Evolutionary conservation across 2,797 vertebrate species (phyloP).

Genomic region (Pantherophis vulpinus): DNA sequence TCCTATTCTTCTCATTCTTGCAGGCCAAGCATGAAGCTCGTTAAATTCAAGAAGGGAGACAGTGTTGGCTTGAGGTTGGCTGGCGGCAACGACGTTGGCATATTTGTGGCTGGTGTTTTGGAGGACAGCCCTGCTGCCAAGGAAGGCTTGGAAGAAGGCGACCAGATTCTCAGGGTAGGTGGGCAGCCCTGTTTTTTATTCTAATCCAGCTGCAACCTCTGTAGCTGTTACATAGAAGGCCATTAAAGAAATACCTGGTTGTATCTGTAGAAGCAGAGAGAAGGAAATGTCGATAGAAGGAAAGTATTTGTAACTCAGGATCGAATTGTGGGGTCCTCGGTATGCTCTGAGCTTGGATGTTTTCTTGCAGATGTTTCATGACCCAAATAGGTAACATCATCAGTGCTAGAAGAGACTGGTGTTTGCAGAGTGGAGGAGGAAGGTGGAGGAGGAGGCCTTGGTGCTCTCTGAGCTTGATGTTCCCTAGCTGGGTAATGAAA

Average conservation of each 20-base stretch:
- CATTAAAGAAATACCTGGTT: background rate
- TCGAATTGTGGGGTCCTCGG: background rate
- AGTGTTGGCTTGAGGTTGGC: slow-evolving; percentile 96
- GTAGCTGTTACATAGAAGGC: background rate
- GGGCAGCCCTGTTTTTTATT: background rate
- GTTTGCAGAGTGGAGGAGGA: background rate
- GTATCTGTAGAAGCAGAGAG: background rate
- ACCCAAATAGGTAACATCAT: background rate
- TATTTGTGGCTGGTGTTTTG: slow-evolving; percentile 96
- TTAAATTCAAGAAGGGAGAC: slow-evolving; percentile 98
- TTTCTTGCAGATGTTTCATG: background rate
- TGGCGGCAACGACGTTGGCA: slow-evolving; percentile 97
- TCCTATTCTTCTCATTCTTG: slow-evolving; percentile 45
- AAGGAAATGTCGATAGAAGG: background rate
- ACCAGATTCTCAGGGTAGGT: slow-evolving; percentile 98
- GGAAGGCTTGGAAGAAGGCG: slow-evolving; percentile 97
- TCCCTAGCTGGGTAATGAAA: background rate
- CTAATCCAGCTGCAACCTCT: background rate
- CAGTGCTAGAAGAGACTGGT: background rate
- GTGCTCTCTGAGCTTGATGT: background rate
- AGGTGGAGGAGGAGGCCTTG: background rate
- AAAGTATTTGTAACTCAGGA: background rate
- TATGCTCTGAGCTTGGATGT: background rate
- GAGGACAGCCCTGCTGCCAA: slow-evolving; percentile 98
- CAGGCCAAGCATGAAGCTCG: slow-evolving; percentile 98